Conservation (phyloP, 1,140 invertebrate genomes). For the Pseudomyrmex dendroicus region DNA sequence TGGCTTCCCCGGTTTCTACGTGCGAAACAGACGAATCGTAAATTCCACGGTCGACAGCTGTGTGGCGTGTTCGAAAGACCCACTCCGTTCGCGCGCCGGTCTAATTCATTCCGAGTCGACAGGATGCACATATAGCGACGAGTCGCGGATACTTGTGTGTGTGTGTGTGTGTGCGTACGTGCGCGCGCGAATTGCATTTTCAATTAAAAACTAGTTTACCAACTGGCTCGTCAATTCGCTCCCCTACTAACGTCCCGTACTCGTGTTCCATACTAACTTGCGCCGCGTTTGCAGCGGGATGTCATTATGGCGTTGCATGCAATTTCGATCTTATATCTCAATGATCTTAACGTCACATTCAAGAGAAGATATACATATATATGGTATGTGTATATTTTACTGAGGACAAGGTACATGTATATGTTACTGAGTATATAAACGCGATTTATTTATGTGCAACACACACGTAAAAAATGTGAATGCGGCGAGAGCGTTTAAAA, state of each 20-base stretch:
- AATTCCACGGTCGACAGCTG: conserved; percentile 43
- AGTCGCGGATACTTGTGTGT: background rate
- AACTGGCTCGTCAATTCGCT: conserved; percentile 20
- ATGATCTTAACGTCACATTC: background rate
- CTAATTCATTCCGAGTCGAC: conserved; percentile 54
- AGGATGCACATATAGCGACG: background rate
- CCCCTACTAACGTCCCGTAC: conserved; percentile 6
- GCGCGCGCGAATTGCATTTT: conserved; percentile 41
- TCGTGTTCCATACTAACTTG: conserved; percentile 15
- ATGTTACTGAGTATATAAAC: background rate
- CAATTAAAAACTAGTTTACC: conserved; percentile 52
- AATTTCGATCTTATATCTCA: background rate
- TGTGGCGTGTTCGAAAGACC: conserved; percentile 34
- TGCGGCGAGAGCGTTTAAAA: too few relatives aligned
- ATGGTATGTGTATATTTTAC: background rate
- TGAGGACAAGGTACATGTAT: too few relatives aligned
- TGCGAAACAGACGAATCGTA: conserved; percentile 49
- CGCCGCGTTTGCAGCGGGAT: background rate
- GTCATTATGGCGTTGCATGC: conserved; percentile 10
- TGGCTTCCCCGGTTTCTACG: conserved; percentile 30
- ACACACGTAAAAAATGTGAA: too few relatives aligned
- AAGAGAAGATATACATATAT: too few relatives aligned
- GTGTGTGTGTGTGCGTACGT: too few relatives aligned
- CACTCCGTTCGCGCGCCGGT: conserved; percentile 13
- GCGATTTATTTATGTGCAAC: background rate